Base-by-base conservation (phyloP, 64 coral and sea anemone species). In the Pocillopora verrucosa region DNA sequence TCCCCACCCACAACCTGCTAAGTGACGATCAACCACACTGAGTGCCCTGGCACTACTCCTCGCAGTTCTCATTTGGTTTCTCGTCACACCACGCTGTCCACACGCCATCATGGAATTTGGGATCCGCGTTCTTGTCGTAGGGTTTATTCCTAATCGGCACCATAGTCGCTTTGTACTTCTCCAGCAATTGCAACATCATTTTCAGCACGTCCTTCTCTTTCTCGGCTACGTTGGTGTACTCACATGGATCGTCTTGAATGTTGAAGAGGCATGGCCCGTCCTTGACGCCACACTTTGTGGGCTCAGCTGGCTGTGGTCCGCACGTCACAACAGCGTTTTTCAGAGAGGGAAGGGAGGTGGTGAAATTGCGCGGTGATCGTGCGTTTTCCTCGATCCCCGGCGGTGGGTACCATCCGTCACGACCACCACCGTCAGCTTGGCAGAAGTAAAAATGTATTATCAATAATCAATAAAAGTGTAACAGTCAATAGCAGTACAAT, bases 191-290 rank as follows among this genome's bases (percentile, higher is more conserved):
- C 35, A 92, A 63, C 82, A 92, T 77, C 22, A 77, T 78, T 0
- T 86, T 34, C 59, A 92, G 81, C 30, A 92, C 76, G 13, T 92
- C 61, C n/a, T 38, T 61, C 36, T 92, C 30, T 19, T 87, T 56
- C 24, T 77, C 24, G 7, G 90, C 90, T 24, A 86, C 24, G 34
- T 92, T 92, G 16, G 56, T 76, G 59, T 92, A 86, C 58, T 92
- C 90, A 67, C 90, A 92, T 1, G 90, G 90, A 59, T 92, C 90
- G 5, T 58, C 45, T 6, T 58, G 41, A 10, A 92, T 61, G 36
- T 92, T 80, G 26, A 92, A 92, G 72, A 92, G 60, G 59, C 90
- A 92, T 20, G 90, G 90, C n/a, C 90, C 90, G 24, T 63, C 60
- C 24, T 79, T 61, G 13, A 68, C 51, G 41, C 80, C 65, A 60